These are phyloP conservation scores for Brachionus sp. DNA, from an alignment of 1,140 invertebrate genomes.

Conservation along the genomic window DNA sequence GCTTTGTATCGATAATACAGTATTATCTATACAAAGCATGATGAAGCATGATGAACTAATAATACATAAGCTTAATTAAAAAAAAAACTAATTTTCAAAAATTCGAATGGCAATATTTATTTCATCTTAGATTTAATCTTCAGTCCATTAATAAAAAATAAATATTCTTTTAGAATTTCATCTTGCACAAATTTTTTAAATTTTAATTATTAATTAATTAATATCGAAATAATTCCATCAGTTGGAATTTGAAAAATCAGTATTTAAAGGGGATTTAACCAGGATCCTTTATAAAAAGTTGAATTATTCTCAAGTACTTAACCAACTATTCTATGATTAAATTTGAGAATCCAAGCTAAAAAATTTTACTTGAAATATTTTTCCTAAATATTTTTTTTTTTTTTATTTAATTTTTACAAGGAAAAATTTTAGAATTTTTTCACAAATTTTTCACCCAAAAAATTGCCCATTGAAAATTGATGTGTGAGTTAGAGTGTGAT, in stretches of 20 bases:
- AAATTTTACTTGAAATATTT: neutral
- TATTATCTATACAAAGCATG: no score
- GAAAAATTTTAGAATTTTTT: neutral
- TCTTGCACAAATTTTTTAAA: no score
- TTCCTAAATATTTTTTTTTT: neutral
- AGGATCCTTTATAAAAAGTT: neutral
- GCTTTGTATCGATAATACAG: no score
- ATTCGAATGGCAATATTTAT: no score
- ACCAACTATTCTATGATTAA: neutral
- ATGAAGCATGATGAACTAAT: no score
- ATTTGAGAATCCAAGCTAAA: neutral
- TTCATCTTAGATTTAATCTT: no score
- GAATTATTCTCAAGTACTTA: neutral
- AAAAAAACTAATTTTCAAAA: no score
- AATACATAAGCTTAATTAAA: no score
- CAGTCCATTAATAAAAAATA: no score
- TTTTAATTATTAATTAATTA: neutral
- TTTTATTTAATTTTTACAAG: neutral
- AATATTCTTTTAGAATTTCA: no score
- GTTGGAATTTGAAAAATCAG: neutral
- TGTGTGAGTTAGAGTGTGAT: no score
- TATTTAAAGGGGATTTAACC: neutral
- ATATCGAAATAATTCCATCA: neutral
- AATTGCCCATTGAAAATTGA: neutral
- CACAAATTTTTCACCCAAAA: neutral